These are phyloP conservation scores for Monopterus albus DNA, from an alignment of 2,113 vertebrate genomes.

Conservation along the genomic window DNA sequence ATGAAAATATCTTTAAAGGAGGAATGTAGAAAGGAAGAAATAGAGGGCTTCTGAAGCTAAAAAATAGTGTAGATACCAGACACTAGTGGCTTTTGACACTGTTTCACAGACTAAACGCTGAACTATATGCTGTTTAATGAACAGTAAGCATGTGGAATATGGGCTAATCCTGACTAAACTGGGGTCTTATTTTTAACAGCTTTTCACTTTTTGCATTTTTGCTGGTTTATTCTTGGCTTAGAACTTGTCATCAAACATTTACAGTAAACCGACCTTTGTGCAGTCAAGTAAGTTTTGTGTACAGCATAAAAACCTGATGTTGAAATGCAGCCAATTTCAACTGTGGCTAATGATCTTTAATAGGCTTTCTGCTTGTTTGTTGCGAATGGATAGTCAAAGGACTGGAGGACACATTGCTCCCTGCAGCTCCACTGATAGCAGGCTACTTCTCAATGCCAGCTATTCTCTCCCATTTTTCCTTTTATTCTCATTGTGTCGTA, in stretches of 20 bases:
- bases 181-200: too few relatives aligned
- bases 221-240: not conserved
- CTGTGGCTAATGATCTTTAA: constrained; percentile 9
- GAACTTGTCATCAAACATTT: not conserved
- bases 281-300: not conserved
- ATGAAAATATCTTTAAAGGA: too few relatives aligned
- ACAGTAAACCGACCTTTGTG: not conserved
- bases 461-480: constrained; percentile 21
- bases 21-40: too few relatives aligned
- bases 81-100: too few relatives aligned
- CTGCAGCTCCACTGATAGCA: constrained; percentile 10
- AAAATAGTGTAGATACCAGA: too few relatives aligned
- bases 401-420: constrained; percentile 4
- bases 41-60: too few relatives aligned
- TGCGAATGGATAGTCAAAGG: constrained; percentile 24
- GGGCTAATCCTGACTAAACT: too few relatives aligned
- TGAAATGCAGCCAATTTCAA: not conserved
- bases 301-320: not conserved
- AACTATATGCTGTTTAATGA: too few relatives aligned
- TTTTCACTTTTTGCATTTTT: not conserved
- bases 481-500: constrained; percentile 40
- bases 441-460: constrained; percentile 33
- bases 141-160: too few relatives aligned
- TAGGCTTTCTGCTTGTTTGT: constrained; percentile 20
- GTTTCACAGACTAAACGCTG: too few relatives aligned